These are phyloP conservation scores for Tetrapedia diversipes DNA, from an alignment of 2,888 invertebrate genomes.

Conservation along the genomic window DNA sequence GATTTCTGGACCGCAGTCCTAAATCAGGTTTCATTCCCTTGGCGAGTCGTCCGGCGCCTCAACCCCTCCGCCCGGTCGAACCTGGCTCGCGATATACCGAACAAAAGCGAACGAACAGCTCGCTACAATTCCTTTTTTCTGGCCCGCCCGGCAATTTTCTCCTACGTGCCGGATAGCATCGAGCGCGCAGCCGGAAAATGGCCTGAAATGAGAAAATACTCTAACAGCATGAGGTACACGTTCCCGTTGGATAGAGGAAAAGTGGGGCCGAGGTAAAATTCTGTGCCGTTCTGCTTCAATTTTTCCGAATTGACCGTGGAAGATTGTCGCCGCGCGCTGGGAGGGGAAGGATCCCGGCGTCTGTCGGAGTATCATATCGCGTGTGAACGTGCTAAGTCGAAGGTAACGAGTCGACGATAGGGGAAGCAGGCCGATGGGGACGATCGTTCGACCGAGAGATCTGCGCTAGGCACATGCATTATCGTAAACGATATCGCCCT, in stretches of 20 bases:
- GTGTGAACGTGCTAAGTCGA: conserved; percentile 69
- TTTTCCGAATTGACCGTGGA: conserved; percentile 56
- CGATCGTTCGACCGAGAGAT: conserved; percentile 69
- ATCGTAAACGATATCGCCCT: conserved; percentile 69
- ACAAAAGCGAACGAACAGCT: conserved; percentile 64
- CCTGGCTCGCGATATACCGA: conserved; percentile 64
- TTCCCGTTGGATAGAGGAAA: conserved; percentile 22
- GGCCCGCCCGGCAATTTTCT: conserved; percentile 66
- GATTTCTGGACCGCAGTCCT: conserved; percentile 81
- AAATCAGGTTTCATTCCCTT: conserved; percentile 82
- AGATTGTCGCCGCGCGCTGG: conserved; percentile 51
- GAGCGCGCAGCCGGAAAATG: conserved; percentile 55
- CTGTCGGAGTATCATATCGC: conserved; percentile 57
- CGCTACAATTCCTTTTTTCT: conserved; percentile 64
- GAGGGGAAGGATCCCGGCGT: conserved; percentile 24
- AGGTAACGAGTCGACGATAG: conserved; percentile 66
- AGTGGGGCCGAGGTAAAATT: conserved; percentile 4
- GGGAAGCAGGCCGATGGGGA: conserved; percentile 50
- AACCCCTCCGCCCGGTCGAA: conserved; percentile 64
- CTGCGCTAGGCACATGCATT: conserved; percentile 68
- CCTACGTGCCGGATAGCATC: conserved; percentile 65
- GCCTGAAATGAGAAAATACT: conserved; percentile 63
- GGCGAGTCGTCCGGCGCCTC: conserved; percentile 74
- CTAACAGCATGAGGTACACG: conserved; percentile 52
- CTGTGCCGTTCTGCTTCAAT: conserved; percentile 43